Base-by-base conservation (phyloP, 1,140 invertebrate species). In the Arion vulgaris region DNA sequence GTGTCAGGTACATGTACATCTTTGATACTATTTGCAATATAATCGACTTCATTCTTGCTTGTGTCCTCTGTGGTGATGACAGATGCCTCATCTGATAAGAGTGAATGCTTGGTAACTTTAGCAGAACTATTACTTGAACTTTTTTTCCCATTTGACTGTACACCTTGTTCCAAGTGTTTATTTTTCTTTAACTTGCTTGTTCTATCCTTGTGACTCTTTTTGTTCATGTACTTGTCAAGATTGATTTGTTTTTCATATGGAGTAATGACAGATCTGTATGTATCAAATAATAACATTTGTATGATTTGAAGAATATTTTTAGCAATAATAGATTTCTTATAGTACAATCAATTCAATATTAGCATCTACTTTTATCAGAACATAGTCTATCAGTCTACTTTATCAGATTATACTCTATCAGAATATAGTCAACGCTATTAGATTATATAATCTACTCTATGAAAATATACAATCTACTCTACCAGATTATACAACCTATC, bases 191-290 rank as follows among this genome's bases (percentile, higher is more conserved):
- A 45, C 23, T 80, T 84, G 80, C 74, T 45, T 84, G 71, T 85
- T 77, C 49, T 77, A 68, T 45, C 66, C 66, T 81, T 83, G 80
- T 45, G 57, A 74, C 41, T 84, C 84, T 62, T 82, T 85, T 28
- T 77, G 41, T 82, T 83, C 23, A 81, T 79, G 80, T 88, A 85
- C 39, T 89, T 87, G 57, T 90, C 88, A 26, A 90, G 80, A 53
- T 85, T 85, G 72, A 90, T 87, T 80, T 88, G 81, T 69, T 82
- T 87, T 72, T 88, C 87, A 89, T 89, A 92, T 76, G 62, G 7
- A 26, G 78, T 80, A 23, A 80, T 51, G 19, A 49, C 15, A 45
- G 68, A 66, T 23, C 78, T 80, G 78, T 39, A 41, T 5, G 39
- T 15, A n/a, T n/a, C n/a, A n/a, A n/a, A n/a, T n/a, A n/a, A n/a